Evolutionary conservation across 2,888 invertebrate species (phyloP), one percentile per base, ranked within the genome.

Genomic region (Patella ulyssiponensis): DNA sequence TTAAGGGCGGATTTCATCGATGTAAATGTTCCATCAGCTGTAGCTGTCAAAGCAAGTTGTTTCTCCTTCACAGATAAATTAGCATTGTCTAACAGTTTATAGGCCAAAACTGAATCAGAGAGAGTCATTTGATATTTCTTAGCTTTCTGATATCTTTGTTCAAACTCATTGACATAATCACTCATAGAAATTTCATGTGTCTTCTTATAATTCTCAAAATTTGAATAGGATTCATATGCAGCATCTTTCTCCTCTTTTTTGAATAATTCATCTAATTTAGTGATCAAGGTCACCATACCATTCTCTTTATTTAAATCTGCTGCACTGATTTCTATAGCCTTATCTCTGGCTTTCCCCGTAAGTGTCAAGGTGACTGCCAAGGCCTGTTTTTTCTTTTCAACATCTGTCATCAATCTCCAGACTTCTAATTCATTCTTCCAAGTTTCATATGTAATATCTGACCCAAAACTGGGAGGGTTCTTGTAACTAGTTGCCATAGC

Each of bases 11-110:
- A 76, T 71, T 76, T 78, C 78, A 78, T 73, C 7, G 73, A 54
- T 15, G 69, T 51, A 15, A 72, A 78, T 23, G 69, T 76, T 5
- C 72, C 23, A 51, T 77, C 73, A 58, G 17, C 76, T 23, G 75
- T 71, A 52, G 74, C 75, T 69, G 74, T 79, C 70, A 77, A 73
- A 5, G 73, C 77, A 52, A 75, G 44, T 69, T 77, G 71, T 77
- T 70, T 75, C n/a, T 75, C 77, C 52, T 64, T 58, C 1, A 54
- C n/a, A 20, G 77, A 75, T n/a, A 79, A 64, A 54, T 58, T 71
- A n/a, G 75, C 74, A 69, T 74, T 76, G 72, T 73, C 73, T 64
- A 74, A 17, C 11, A 69, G 23, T 23, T 51, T 75, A n/a, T 69
- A 75, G 9, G 69, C 54, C 51, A 70, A 52, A 69, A 75, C 75